A percentile compares a stretch with the other conserved stretches of the same genome.
Evolutionary conservation across 2,888 invertebrate species (phyloP).

Genomic region (Drosophila mayaguana): DNA sequence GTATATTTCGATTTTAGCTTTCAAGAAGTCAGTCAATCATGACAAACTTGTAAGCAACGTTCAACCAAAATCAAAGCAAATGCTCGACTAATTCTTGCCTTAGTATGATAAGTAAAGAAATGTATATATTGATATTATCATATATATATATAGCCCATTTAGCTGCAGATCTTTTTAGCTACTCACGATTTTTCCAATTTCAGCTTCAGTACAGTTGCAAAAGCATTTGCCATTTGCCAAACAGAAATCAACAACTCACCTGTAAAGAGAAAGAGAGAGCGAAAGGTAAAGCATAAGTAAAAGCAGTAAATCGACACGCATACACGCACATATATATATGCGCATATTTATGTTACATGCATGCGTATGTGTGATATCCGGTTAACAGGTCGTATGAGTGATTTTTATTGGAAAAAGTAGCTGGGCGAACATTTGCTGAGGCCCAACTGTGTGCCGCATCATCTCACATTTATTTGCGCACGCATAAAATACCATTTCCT

Average conservation of each 20-base stretch:
- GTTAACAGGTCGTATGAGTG: slow-evolving; percentile 75
- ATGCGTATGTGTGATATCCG: slow-evolving; percentile 36
- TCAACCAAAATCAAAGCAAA: background rate
- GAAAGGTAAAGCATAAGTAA: slow-evolving; percentile 17
- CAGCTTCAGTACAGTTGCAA: background rate
- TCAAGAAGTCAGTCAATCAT: too few species aligned
- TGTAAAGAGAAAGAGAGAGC: slow-evolving; percentile 40
- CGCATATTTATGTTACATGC: background rate
- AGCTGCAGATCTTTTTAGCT: background rate
- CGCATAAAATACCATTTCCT: slow-evolving; percentile 75
- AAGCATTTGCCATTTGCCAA: slow-evolving; percentile 3
- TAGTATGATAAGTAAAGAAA: background rate
- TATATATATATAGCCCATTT: too few species aligned
- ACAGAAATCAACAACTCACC: slow-evolving; percentile 49
- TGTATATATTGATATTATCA: background rate
- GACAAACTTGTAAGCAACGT: too few species aligned
- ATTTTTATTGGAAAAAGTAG: slow-evolving; percentile 59
- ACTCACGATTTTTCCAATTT: slow-evolving; percentile 4
- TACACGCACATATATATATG: background rate
- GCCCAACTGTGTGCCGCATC: slow-evolving; percentile 25
- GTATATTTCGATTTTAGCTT: too few species aligned
- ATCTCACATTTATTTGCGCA: slow-evolving; percentile 63
- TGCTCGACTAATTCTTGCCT: background rate
- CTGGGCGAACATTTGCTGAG: slow-evolving; percentile 18
- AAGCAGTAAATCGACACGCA: background rate